Percentiles rank a stretch among this genome's conserved stretches.
These are phyloP conservation scores for Sinocyclocheilus anshuiensis DNA, from an alignment of 2,113 vertebrate species.

Conservation along the genomic window DNA sequence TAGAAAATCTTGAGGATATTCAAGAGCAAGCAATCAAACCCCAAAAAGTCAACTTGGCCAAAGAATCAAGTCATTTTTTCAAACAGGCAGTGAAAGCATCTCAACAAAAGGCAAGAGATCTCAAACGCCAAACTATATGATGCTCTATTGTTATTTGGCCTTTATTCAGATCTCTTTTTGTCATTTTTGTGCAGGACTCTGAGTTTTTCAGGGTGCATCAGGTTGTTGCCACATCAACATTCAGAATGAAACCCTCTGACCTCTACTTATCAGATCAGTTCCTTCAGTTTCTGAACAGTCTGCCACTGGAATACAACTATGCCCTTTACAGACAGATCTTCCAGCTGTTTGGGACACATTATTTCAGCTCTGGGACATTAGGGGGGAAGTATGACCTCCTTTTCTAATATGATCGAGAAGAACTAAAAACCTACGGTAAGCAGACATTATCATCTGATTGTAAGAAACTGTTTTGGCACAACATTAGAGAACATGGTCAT, in stretches of 20 bases:
- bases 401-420: constrained; percentile 86
- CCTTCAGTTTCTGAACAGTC: constrained; percentile 81
- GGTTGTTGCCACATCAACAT: constrained; percentile 83
- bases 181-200: constrained; percentile 78
- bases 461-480: constrained; percentile 47
- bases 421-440: constrained; percentile 83
- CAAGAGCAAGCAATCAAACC: constrained; percentile 31
- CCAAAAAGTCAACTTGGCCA: neutral
- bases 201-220: constrained; percentile 86
- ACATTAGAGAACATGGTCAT: neutral
- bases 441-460: constrained; percentile 59
- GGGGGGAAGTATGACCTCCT: constrained; percentile 90
- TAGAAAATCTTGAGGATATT: constrained; percentile 74
- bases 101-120: constrained; percentile 49
- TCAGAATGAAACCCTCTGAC: constrained; percentile 78
- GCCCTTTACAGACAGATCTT: constrained; percentile 89
- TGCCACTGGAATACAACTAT: constrained; percentile 92
- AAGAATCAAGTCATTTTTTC: neutral
- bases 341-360: constrained; percentile 91
- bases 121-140: neutral
- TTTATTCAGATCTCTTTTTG: neutral
- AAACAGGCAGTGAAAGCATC: constrained; percentile 42
- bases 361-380: constrained; percentile 84
- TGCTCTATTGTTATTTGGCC: neutral
- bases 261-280: constrained; percentile 84